Percentiles rank a stretch among this genome's conserved stretches.
Conservation (phyloP, 2,113 vertebrate species). For the Candoia aspera region DNA sequence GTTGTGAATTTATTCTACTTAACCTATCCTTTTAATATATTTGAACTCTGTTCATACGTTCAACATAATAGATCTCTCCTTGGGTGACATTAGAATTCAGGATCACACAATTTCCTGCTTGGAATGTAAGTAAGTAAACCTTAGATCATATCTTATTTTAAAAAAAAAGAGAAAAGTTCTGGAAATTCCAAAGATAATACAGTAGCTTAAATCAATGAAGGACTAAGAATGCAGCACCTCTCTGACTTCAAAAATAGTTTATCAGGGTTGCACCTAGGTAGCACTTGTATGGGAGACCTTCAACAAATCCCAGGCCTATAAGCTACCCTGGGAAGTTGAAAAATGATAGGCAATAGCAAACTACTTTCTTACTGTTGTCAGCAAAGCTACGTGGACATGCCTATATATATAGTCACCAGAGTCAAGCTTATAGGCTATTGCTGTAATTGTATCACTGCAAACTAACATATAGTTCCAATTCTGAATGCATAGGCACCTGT, state of each 20-base stretch:
- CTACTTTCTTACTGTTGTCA: background rate
- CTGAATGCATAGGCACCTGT: too few relatives aligned
- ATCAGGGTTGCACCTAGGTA: too few relatives aligned
- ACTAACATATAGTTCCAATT: background rate
- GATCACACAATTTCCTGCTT: background rate
- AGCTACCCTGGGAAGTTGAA: too few relatives aligned
- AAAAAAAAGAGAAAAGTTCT: background rate
- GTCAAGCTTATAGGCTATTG: too few relatives aligned
- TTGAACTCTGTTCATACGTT: constrained; percentile 32
- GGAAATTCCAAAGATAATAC: background rate
- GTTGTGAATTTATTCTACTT: background rate
- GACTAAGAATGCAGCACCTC: too few relatives aligned
- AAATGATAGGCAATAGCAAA: too few relatives aligned
- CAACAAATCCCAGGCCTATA: too few relatives aligned
- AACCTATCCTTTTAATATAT: constrained; percentile 56
- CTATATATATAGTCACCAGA: too few relatives aligned
- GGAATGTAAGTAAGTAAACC: background rate
- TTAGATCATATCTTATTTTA: background rate
- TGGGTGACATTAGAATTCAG: constrained; percentile 6
- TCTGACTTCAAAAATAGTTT: too few relatives aligned
- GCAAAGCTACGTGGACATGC: background rate
- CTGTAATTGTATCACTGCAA: background rate
- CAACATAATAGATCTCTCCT: constrained; percentile 63
- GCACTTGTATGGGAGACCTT: too few relatives aligned
- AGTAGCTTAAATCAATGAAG: too few relatives aligned